Base-by-base conservation (phyloP, 2,888 invertebrate genomes). In the Sisyra terminalis region DNA sequence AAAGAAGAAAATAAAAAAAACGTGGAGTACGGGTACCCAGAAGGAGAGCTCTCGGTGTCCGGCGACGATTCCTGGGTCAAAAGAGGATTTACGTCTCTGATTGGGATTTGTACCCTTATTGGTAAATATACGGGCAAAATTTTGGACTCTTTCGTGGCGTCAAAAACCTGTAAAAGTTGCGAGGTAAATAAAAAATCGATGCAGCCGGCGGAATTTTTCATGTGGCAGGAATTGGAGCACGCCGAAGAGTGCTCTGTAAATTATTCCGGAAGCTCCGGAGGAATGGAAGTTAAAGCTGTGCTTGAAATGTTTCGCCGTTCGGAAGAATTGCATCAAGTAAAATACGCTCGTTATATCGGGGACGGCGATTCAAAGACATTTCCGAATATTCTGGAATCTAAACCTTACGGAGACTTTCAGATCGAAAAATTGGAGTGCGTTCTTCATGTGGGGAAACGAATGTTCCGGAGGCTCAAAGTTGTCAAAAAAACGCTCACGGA, bases 261-360 rank as follows among this genome's bases (percentile, higher is more conserved):
- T 46, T 49, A 50, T 44, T 37, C 46, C 36, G 47, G 47, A 36
- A 45, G 41, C 35, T 29, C 51, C 8, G 50, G 50, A 30, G 51
- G 48, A 42, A 51, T 52, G 51, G 51, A 52, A 43, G 46, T 51
- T 10, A 48, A 48, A 29, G 44, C 44, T 11, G 35, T 50, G 3
- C 31, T 44, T 8, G 46, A 48, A 43, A 51, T 51, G 47, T 50
- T 50, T 39, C 14, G 42, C 30, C 40, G 47, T 2, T 50, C 49
- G 11, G 43, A 44, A 43, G 37, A 42, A 18, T 38, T 43, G 30
- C 36, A 45, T 44, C 30, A 39, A 4, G 43, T 45, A n/a, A 48
- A 48, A 40, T 49, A 45, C 39, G 31, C 7, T 34, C 17, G 43
- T 37, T 50, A 48, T 39, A 48, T 49, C 30, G 46, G 47, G 18